Evolutionary conservation across 2,797 vertebrate species (phyloP).

Genomic region (Karalla daura): DNA sequence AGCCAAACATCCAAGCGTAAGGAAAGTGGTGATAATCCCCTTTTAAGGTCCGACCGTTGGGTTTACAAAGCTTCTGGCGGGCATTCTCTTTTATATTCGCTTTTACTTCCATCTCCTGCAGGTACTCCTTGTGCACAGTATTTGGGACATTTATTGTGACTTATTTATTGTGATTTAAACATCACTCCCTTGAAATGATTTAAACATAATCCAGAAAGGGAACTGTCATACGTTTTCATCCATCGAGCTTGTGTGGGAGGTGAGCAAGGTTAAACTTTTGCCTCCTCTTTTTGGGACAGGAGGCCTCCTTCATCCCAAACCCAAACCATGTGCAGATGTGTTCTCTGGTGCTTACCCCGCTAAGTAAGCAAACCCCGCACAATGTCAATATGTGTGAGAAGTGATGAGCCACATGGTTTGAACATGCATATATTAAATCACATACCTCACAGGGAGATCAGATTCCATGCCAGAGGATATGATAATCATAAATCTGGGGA

Average conservation of each 20-base stretch:
- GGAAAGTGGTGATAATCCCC: constrained; percentile 33
- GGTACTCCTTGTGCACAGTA: constrained; percentile 26
- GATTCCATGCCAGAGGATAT: constrained; percentile 41
- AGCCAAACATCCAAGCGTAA: constrained; percentile 35
- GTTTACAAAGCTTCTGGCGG: constrained; percentile 25
- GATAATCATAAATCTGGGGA: constrained; percentile 62
- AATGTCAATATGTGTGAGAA: constrained; percentile 48
- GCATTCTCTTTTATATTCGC: constrained; percentile 5
- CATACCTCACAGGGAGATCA: constrained; percentile 52
- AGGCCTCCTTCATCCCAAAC: constrained; percentile 37
- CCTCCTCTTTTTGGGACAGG: constrained; percentile 11
- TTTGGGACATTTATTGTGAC: constrained; percentile 24
- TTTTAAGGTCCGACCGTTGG: constrained; percentile 26
- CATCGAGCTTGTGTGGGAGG: constrained; percentile 19
- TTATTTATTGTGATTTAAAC: constrained; percentile 28
- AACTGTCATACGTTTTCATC: constrained; percentile 29
- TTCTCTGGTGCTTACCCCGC: constrained; percentile 31
- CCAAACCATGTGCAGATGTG: constrained; percentile 66
- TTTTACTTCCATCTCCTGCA: constrained; percentile 38
- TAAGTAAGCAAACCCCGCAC: constrained; percentile 57
- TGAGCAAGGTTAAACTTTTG: constrained; percentile 43
- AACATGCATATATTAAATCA: constrained; percentile 47
- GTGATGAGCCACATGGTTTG: constrained; percentile 35
- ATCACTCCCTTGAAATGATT: constrained; percentile 15
- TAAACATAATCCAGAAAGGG: constrained; percentile 34